Conservation (phyloP, 2,113 vertebrate species). For the Syngnathoides biaculeatus region DNA sequence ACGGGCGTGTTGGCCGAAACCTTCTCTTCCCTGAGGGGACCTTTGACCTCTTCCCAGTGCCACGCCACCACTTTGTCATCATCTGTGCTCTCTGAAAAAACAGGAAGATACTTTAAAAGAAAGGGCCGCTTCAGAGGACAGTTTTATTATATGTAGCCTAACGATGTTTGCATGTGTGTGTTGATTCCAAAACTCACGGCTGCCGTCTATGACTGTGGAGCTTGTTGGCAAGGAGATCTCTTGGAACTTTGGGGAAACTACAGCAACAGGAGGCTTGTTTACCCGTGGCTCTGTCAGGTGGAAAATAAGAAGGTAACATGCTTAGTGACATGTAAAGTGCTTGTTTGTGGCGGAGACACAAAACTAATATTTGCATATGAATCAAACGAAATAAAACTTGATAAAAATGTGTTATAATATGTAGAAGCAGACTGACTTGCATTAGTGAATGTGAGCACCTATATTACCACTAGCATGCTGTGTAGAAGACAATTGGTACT, state of each 20-base stretch:
- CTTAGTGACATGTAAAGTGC: conserved; percentile 11
- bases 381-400: not conserved
- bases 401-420: too few relatives aligned
- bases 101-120: not conserved
- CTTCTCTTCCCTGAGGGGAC: conserved; percentile 91
- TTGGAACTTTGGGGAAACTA: conserved; percentile 90
- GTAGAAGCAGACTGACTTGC: not conserved
- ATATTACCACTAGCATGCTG: too few relatives aligned
- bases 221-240: conserved; percentile 94
- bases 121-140: not conserved
- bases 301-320: conserved; percentile 27
- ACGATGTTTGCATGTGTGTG: not conserved
- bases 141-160: not conserved
- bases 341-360: not conserved
- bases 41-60: conserved; percentile 95
- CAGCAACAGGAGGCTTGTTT: conserved; percentile 87
- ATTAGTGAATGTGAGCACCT: not conserved
- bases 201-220: conserved; percentile 94
- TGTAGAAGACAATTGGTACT: too few relatives aligned
- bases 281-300: conserved; percentile 85
- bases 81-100: conserved; percentile 86
- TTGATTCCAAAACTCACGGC: conserved; percentile 79
- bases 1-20: conserved; percentile 83
- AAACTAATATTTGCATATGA: not conserved
- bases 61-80: conserved; percentile 91